Conservation (phyloP, 2,888 invertebrate genomes). For the Melanchra persicariae region DNA sequence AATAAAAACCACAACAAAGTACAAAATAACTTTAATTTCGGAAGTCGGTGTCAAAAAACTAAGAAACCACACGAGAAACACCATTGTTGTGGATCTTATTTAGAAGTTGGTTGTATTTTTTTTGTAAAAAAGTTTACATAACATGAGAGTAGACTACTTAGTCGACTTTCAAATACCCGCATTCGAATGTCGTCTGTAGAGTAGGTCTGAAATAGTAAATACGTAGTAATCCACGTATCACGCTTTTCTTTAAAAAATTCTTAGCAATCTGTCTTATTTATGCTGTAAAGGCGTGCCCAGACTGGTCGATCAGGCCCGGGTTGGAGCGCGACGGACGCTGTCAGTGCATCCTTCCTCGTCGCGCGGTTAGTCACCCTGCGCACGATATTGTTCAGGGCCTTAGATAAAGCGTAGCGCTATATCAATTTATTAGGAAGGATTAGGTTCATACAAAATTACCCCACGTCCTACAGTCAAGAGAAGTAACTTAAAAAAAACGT, state of each 20-base stretch:
- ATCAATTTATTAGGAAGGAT: neutral
- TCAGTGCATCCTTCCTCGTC: conserved; percentile 20
- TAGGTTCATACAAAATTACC: neutral
- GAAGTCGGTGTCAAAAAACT: too few species aligned
- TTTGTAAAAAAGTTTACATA: neutral
- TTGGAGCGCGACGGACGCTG: conserved; percentile 40
- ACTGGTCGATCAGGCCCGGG: conserved; percentile 32
- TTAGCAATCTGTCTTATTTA: conserved; percentile 19
- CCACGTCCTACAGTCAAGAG: neutral
- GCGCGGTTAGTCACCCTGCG: conserved; percentile 34
- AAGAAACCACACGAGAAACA: too few species aligned
- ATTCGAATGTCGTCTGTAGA: neutral
- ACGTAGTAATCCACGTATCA: neutral
- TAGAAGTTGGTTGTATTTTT: too few species aligned
- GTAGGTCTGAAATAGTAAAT: neutral
- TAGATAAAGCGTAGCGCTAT: neutral
- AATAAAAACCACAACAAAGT: too few species aligned
- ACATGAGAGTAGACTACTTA: neutral
- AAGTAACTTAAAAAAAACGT: too few species aligned
- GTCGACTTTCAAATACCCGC: neutral
- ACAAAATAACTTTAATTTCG: too few species aligned
- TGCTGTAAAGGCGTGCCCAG: conserved; percentile 35
- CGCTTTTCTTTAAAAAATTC: neutral
- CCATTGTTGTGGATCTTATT: too few species aligned
- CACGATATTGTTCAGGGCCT: conserved; percentile 19